phyloP scores from a whole-genome alignment of 2,113 vertebrate genomes.

The Elephantulus edwardii region DNA sequence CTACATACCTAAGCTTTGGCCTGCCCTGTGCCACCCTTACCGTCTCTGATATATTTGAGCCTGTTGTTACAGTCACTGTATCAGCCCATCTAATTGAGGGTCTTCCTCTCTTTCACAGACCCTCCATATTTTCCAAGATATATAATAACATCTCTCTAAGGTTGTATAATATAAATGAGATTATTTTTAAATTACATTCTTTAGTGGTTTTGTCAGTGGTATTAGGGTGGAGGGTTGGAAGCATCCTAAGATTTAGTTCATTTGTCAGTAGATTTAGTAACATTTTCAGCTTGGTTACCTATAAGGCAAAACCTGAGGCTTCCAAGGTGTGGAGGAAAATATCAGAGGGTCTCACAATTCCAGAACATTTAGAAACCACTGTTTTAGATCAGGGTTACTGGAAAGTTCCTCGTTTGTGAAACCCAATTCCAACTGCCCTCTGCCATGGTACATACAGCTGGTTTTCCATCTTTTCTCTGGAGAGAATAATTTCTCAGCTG shows the following conservation, averaged over 20 bases:
- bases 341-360: neutral
- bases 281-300: neutral
- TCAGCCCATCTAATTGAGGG: no score
- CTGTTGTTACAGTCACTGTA: no score
- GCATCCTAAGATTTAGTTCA: neutral
- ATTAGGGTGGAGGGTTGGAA: neutral
- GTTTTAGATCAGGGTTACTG: fast-evolving
- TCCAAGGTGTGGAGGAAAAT: neutral
- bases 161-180: neutral
- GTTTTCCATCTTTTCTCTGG: neutral
- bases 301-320: neutral
- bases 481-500: constrained; percentile 47
- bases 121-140: no score
- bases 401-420: neutral
- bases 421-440: neutral
- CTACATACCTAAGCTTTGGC: no score
- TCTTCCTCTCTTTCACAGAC: no score
- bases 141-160: no score
- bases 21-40: no score
- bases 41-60: no score
- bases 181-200: neutral
- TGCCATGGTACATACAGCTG: no score
- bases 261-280: no score
- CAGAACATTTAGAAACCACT: neutral
- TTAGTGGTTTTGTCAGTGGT: neutral